Evolutionary conservation across 1,140 invertebrate genomes (phyloP).

Genomic region (Zophobas morio): DNA sequence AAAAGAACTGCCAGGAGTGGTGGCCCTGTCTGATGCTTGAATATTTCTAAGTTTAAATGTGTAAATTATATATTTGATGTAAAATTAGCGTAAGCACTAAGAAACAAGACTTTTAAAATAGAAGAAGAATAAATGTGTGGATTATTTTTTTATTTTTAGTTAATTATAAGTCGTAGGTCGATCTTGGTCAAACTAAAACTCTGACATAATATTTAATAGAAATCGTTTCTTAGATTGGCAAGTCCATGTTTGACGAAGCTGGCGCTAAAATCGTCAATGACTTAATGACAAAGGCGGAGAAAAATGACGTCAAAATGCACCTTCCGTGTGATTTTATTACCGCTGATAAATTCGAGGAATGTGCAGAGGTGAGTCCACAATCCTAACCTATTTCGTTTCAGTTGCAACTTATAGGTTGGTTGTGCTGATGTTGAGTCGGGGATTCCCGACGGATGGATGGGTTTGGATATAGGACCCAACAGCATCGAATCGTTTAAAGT

Average conservation of each 20-base stretch:
- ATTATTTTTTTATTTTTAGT: too few species aligned
- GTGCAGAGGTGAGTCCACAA: conserved; percentile 76
- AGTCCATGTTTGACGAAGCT: conserved; percentile 93
- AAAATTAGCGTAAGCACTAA: too few species aligned
- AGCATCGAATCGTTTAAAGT: conserved; percentile 84
- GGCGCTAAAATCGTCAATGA: conserved; percentile 96
- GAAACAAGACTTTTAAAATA: too few species aligned
- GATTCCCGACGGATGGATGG: conserved; percentile 95
- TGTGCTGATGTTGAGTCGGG: conserved; percentile 84
- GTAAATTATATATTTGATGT: too few species aligned
- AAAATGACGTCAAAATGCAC: conserved; percentile 95
- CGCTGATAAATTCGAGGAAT: conserved; percentile 96
- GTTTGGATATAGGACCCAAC: conserved; percentile 94
- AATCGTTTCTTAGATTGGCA: conserved; percentile 82
- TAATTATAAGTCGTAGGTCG: too few species aligned
- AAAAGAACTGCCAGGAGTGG: conserved; percentile 80
- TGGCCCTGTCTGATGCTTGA: too few species aligned
- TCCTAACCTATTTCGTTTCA: neutral
- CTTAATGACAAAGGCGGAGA: conserved; percentile 92
- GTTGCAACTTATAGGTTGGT: conserved; percentile 71
- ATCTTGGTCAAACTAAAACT: too few species aligned
- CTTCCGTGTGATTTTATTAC: conserved; percentile 97
- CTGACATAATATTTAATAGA: too few species aligned
- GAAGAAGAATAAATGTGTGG: too few species aligned
- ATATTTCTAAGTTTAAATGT: too few species aligned